These are phyloP conservation scores for Zapus hudsonius DNA, from an alignment of 2,113 vertebrate species.

Conservation along the genomic window DNA sequence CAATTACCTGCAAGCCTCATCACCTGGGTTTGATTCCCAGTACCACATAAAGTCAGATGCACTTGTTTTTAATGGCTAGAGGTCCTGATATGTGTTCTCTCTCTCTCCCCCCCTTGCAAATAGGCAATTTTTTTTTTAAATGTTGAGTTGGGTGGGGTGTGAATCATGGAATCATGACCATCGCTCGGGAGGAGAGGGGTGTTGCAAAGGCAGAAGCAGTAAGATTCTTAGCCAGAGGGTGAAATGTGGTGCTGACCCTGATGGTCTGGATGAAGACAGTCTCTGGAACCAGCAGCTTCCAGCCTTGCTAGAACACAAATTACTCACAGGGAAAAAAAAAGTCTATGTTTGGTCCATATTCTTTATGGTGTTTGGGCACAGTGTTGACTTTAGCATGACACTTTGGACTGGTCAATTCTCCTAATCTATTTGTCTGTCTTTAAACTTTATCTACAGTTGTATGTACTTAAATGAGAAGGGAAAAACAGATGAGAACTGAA, in stretches of 20 bases:
- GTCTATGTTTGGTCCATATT: neutral
- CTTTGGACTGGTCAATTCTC: neutral
- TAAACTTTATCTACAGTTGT: neutral
- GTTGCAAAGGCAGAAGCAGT: neutral
- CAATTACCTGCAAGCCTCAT: too few relatives aligned
- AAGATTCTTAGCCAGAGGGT: neutral
- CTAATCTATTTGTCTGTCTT: neutral
- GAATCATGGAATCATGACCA: neutral
- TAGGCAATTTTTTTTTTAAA: too few relatives aligned
- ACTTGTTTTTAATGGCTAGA: too few relatives aligned
- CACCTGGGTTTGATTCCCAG: too few relatives aligned
- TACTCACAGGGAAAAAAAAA: neutral
- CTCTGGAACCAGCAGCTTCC: neutral
- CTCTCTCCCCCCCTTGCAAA: too few relatives aligned
- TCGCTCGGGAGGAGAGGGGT: neutral
- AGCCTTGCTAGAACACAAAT: neutral
- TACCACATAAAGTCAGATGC: too few relatives aligned
- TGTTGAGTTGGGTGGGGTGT: neutral
- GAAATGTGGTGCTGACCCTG: neutral
- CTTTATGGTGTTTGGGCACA: neutral
- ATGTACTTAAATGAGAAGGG: neutral
- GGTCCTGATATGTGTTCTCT: too few relatives aligned
- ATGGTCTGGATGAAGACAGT: neutral
- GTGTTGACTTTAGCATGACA: neutral
- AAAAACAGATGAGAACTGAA: conserved; percentile 30